These are phyloP conservation scores for Sorex maritimensis DNA, from an alignment of 2,797 vertebrate genomes.

Conservation along the genomic window DNA sequence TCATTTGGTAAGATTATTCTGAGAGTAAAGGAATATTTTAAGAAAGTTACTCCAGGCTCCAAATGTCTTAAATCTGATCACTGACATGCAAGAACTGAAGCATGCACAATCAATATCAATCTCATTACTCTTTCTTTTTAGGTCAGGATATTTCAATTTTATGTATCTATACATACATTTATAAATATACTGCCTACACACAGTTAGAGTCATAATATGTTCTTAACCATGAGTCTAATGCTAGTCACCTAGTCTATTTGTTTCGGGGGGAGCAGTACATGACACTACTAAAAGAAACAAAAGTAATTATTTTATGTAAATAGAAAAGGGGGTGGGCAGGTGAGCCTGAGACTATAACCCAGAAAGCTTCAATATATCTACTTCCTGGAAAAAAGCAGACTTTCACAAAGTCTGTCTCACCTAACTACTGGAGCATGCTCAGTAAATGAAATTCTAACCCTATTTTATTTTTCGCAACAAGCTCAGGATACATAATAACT, in stretches of 20 bases:
- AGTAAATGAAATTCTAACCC: too few relatives aligned
- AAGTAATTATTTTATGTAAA: not conserved
- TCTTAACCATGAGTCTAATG: too few relatives aligned
- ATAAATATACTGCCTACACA: not conserved
- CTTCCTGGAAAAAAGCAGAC: too few relatives aligned
- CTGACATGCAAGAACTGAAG: not conserved
- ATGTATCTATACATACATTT: not conserved
- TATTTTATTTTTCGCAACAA: too few relatives aligned
- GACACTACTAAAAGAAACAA: not conserved
- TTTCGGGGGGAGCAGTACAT: too few relatives aligned
- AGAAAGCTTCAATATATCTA: too few relatives aligned
- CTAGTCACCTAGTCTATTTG: too few relatives aligned
- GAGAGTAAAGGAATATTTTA: not conserved
- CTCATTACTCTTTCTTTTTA: not conserved
- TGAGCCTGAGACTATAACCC: too few relatives aligned
- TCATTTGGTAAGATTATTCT: not conserved
- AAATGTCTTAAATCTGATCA: not conserved
- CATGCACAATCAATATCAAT: not conserved
- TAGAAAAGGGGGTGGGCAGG: too few relatives aligned
- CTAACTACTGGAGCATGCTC: too few relatives aligned
- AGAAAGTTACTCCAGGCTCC: not conserved
- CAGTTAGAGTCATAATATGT: not conserved
- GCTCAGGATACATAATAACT: too few relatives aligned
- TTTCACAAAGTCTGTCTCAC: too few relatives aligned
- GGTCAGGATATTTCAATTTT: not conserved